Percentiles rank a stretch among this genome's conserved stretches.
These are phyloP conservation scores for Plagodis dolabraria DNA, from an alignment of 2,888 invertebrate species.

Conservation along the genomic window DNA sequence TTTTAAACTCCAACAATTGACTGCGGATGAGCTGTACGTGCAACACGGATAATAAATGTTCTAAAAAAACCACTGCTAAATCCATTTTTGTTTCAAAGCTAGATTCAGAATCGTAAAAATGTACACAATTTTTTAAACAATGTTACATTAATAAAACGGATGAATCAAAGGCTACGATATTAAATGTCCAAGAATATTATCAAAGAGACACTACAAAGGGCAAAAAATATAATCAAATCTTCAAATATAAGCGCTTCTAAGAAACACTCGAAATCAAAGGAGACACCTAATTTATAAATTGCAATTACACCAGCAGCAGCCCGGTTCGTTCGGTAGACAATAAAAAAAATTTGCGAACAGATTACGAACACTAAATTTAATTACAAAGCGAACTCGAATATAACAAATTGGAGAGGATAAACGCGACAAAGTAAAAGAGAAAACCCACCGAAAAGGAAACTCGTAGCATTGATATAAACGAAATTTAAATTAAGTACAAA, in stretches of 20 bases:
- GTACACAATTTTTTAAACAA: constrained; percentile 46
- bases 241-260: constrained; percentile 64
- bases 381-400: constrained; percentile 82
- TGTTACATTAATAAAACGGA: constrained; percentile 39
- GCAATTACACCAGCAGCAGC: constrained; percentile 72
- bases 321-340: constrained; percentile 52
- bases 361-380: constrained; percentile 84
- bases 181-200: constrained; percentile 48
- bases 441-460: constrained; percentile 83
- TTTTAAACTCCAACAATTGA: no score
- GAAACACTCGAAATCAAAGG: constrained; percentile 71
- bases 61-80: no score
- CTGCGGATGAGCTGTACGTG: no score
- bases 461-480: constrained; percentile 85
- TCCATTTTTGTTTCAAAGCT: no score
- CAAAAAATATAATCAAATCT: constrained; percentile 63
- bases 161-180: constrained; percentile 29
- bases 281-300: constrained; percentile 79
- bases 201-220: constrained; percentile 59
- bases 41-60: no score
- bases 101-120: no score
- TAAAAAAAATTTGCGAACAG: constrained; percentile 73
- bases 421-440: constrained; percentile 85
- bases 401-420: constrained; percentile 84
- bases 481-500: constrained; percentile 86